Evolutionary conservation across 2,113 vertebrate genomes (phyloP), one percentile per base, ranked within the genome.

Genomic region (Pampusana beccarii): DNA sequence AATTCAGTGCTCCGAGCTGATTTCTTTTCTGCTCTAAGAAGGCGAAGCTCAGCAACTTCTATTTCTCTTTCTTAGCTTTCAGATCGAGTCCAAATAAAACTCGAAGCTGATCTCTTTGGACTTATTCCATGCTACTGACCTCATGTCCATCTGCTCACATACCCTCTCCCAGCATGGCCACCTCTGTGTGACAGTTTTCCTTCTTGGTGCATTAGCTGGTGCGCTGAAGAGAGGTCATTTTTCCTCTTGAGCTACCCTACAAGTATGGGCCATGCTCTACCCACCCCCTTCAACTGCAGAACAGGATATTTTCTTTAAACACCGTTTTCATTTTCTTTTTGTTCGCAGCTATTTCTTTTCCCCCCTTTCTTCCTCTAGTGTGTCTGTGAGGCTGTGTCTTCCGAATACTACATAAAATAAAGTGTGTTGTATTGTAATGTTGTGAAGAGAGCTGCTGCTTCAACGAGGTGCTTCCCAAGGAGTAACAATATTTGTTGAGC

Each of bases 401-500:
- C 57, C 82, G 79, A 78, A 94, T 77, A 56, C 80, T 70, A 23
- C 86, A 88, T 79, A 62, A 92, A 95, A 71, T 81, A 90, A 93
- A 94, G 82, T 33, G 61, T 54, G 48, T 87, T 79, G 86, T 72
- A 67, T 56, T 81, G 73, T 81, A 88, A 87, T 64, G 64, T 93
- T 93, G 74, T 96, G 96, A 97, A 92, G 79, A 70, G 77, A 92
- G 86, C 88, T 96, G 90, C 91, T 96, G 87, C 93, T 91, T 82
- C 94, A 95, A 96, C 69, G 92, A 96, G 96, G 95, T 96, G 94
- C 97, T 96, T 97, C 92, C 94, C 97, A 93, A 94, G 88, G 86
- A 96, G 70, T 93, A 91, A 88, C 88, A 95, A 31, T 96, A 91
- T 97, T 97, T 97, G 80, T 90, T 90, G 96, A 96, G 95, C 97